These are phyloP conservation scores for Cavia porcellus DNA, from an alignment of 2,113 vertebrate genomes.

Conservation along the genomic window DNA sequence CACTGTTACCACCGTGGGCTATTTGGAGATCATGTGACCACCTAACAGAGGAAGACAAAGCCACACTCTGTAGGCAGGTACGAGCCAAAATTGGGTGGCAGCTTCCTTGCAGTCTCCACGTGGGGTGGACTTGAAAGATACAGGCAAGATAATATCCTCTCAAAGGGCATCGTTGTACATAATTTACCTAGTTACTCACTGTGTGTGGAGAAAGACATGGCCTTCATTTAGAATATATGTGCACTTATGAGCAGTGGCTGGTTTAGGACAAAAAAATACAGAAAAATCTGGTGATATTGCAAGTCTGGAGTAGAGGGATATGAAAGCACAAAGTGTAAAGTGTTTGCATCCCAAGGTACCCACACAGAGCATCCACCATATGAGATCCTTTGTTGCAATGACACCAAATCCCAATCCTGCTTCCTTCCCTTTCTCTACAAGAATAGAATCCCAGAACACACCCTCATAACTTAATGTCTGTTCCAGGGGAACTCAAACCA, in stretches of 20 bases:
- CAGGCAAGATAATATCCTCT: not conserved
- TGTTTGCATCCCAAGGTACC: not conserved
- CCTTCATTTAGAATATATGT: not conserved
- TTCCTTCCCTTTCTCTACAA: not conserved
- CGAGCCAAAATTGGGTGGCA: not conserved
- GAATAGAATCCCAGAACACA: not conserved
- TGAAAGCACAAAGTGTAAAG: not conserved
- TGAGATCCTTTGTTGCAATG: not conserved
- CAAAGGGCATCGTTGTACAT: not conserved
- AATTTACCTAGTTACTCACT: not conserved
- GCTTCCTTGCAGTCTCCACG: not conserved
- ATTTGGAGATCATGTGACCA: not conserved
- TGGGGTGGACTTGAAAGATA: not conserved
- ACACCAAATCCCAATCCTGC: not conserved
- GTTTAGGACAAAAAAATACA: not conserved
- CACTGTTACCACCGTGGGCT: not conserved
- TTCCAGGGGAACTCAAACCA: not conserved
- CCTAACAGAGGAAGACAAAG: not conserved
- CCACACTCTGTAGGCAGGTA: not conserved
- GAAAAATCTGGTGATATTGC: not conserved
- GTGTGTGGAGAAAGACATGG: not conserved
- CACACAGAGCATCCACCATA: not conserved
- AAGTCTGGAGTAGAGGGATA: not conserved
- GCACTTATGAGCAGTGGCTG: not conserved
- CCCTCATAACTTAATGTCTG: not conserved